phyloP scores from a whole-genome alignment of 2,888 invertebrate genomes.

The Dimorphilus gyrociliatus region DNA sequence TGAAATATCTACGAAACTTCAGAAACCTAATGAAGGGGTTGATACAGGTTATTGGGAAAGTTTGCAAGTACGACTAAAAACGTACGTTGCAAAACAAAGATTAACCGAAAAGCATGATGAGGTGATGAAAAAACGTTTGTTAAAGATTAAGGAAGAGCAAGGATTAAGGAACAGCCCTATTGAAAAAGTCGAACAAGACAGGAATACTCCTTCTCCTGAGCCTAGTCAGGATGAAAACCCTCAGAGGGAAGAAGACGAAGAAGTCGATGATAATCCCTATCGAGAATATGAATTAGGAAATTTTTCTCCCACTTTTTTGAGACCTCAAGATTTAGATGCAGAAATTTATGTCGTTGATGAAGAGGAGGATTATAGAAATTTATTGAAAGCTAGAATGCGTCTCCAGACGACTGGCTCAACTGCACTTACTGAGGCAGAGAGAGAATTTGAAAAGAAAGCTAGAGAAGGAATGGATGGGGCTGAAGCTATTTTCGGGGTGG shows the following conservation, averaged over 20 bases:
- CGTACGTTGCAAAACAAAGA: slow-evolving; percentile 80
- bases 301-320: slow-evolving; percentile 63
- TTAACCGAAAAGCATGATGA: slow-evolving; percentile 79
- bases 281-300: slow-evolving; percentile 62
- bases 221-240: too few relatives aligned
- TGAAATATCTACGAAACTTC: slow-evolving; percentile 72
- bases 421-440: too few relatives aligned
- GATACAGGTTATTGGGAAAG: slow-evolving; percentile 90
- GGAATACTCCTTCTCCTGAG: too few relatives aligned
- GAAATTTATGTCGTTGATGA: slow-evolving; percentile 60
- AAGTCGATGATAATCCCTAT: too few relatives aligned
- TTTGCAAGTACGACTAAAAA: slow-evolving; percentile 80
- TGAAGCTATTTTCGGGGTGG: slow-evolving; percentile 80
- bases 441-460: slow-evolving; percentile 61
- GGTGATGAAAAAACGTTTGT: slow-evolving; percentile 68
- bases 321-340: slow-evolving; percentile 49
- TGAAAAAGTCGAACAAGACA: too few relatives aligned
- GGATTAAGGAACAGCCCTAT: too few relatives aligned
- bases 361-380: too few relatives aligned
- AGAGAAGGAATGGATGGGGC: slow-evolving; percentile 54
- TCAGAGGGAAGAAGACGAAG: too few relatives aligned
- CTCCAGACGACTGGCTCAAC: too few relatives aligned
- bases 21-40: slow-evolving; percentile 66
- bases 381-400: too few relatives aligned
- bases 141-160: slow-evolving; percentile 71